Evolutionary conservation across 2,888 invertebrate genomes (phyloP).

Genomic region (Oscheius onirici): DNA sequence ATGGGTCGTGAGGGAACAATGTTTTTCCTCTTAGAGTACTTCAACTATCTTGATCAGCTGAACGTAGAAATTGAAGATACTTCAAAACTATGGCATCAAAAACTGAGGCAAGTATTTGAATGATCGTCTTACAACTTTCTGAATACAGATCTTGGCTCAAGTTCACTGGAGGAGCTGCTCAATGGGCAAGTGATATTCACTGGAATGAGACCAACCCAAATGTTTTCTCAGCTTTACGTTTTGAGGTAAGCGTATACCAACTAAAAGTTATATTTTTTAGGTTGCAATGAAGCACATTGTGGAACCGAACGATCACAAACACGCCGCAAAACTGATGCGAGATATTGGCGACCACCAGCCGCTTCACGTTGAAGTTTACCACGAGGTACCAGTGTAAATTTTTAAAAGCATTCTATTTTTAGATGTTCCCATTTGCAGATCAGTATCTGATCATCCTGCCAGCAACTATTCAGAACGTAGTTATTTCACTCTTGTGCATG

Average conservation of each 20-base stretch:
- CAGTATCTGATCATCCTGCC: constrained; percentile 71
- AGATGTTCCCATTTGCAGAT: constrained; percentile 71
- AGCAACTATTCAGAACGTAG: constrained; percentile 78
- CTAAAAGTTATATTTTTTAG: constrained; percentile 37
- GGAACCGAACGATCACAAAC: constrained; percentile 70
- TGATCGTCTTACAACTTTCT: not conserved
- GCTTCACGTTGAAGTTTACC: constrained; percentile 52
- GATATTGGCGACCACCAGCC: constrained; percentile 66
- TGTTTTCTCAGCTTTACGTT: constrained; percentile 57
- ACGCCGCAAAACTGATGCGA: constrained; percentile 61
- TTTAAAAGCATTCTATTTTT: not conserved
- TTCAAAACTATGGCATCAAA: constrained; percentile 64
- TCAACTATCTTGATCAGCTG: constrained; percentile 66
- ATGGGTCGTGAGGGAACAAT: constrained; percentile 69
- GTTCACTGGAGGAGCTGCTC: constrained; percentile 66
- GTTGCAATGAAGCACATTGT: constrained; percentile 69
- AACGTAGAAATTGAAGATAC: constrained; percentile 69
- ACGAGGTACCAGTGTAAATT: constrained; percentile 34
- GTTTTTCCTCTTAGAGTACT: constrained; percentile 68
- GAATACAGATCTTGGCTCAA: constrained; percentile 64
- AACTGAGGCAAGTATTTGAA: constrained; percentile 47
- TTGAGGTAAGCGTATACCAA: constrained; percentile 51
- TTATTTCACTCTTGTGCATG: constrained; percentile 83
- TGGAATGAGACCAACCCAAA: constrained; percentile 54
- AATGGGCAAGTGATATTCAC: constrained; percentile 67